Evolutionary conservation across 1,140 invertebrate species (phyloP), one percentile per base, ranked within the genome.

Genomic region (Drosophila malerkotliana): DNA sequence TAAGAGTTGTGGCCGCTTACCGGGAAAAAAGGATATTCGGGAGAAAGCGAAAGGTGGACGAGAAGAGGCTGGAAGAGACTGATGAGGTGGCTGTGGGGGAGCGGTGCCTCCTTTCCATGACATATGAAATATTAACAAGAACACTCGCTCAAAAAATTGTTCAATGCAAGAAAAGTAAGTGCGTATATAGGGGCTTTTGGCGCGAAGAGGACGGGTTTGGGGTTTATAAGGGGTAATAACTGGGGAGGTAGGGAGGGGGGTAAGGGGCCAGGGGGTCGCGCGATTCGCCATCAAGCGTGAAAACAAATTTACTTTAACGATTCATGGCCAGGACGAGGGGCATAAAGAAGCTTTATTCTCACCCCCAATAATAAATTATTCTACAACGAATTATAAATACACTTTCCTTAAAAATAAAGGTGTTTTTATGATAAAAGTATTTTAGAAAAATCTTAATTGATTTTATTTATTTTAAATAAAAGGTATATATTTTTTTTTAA

Each of bases 291-390:
- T 81, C 69, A 75, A 81, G 82, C 81, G 82, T 85, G 61, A 85
- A 85, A 87, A 87, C 81, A 85, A 85, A 85, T 87, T 87, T 87
- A 67, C 81, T 81, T 87, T 82, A 87, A 87, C 82, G 78, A 82
- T 79, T 53, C 56, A 72, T 53, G 51, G 51, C 14, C 39, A 48
- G 21, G 44, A 12, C 44, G 44, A 10, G 28, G 45, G 47, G 37
- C 60, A 57, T 62, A 34, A 41, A 26, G 45, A 39, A 61, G 34
- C 53, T 44, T 44, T 18, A 44, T 44, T 18, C 41, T 44, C 15
- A 15, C 41, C 41, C n/a, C 14, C 7, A 44, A 2, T n/a, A 6
- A 18, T 12, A n/a, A n/a, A 4, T 15, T 4, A 9, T 15, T 4
- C 15, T 6, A 18, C 9, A 44, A n/a, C 41, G 41, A 44, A 7